Conservation (phyloP, 2,113 vertebrate species). For the Xiphias gladius region DNA sequence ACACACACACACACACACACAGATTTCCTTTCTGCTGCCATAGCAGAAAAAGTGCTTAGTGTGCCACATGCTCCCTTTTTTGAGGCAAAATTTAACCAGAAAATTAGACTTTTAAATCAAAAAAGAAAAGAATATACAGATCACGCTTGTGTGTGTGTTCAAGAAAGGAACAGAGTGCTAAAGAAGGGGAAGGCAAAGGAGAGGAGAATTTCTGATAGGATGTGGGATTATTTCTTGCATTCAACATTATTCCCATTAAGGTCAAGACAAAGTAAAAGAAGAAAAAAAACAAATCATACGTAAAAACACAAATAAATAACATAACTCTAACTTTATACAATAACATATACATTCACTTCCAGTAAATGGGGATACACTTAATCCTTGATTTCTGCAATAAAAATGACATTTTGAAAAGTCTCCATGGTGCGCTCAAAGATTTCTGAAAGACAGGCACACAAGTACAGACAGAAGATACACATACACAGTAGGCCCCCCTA, state of each 20-base stretch:
- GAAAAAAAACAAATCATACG: neutral
- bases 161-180: slow-evolving; percentile 1
- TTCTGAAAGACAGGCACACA: neutral
- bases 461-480: neutral
- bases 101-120: slow-evolving; percentile 78
- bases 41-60: slow-evolving; percentile 83
- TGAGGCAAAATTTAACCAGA: slow-evolving; percentile 72
- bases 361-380: neutral
- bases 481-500: neutral
- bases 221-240: neutral
- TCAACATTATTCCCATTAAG: slow-evolving; percentile 9
- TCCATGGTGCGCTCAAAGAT: neutral
- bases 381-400: neutral
- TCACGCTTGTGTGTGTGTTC: slow-evolving; percentile 3
- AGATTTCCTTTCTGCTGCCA: slow-evolving; percentile 73
- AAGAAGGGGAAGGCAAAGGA: neutral
- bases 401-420: neutral
- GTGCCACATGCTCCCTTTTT: slow-evolving; percentile 55
- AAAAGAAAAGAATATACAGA: slow-evolving; percentile 35
- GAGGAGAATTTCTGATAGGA: neutral
- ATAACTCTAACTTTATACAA: neutral
- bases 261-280: slow-evolving; percentile 2
- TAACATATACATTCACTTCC: neutral
- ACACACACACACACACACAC: slow-evolving; percentile 17
- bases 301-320: neutral